A percentile compares a stretch with the other conserved stretches of the same genome.
These are phyloP conservation scores for Falco berigora DNA, from an alignment of 2,797 vertebrate species.

Conservation along the genomic window DNA sequence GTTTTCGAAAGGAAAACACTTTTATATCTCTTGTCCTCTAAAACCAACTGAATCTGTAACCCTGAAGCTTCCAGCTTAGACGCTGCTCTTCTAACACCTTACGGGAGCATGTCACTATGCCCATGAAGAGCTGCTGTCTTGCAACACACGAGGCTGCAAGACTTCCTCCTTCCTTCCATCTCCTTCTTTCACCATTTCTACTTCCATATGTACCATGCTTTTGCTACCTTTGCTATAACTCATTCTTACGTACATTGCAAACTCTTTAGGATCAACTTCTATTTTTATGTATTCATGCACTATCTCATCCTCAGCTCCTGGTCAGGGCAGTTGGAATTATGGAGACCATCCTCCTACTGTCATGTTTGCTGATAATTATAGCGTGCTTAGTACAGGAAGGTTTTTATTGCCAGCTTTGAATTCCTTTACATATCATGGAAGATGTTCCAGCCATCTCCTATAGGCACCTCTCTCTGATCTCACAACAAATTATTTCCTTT, in stretches of 20 bases:
- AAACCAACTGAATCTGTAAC: neutral
- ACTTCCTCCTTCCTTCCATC: neutral
- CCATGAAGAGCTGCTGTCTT: neutral
- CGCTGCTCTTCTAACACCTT: neutral
- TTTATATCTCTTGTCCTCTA: neutral
- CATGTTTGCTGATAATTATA: neutral
- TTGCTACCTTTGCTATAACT: neutral
- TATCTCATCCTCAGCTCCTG: neutral
- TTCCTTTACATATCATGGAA: neutral
- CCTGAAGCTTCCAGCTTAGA: neutral
- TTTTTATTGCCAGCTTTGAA: neutral
- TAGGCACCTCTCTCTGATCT: neutral
- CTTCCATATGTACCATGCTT: neutral
- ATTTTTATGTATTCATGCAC: neutral
- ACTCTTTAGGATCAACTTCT: neutral
- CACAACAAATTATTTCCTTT: neutral
- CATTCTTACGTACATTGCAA: neutral
- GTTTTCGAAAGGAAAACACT: neutral
- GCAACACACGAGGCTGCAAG: neutral
- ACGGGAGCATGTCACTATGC: neutral
- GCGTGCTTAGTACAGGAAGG: neutral
- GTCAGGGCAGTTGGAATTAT: neutral
- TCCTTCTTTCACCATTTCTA: neutral
- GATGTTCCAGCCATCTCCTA: neutral
- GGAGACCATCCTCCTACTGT: neutral